Evolutionary conservation across 2,888 invertebrate species (phyloP), one percentile per base, ranked within the genome.

Genomic region (Xylota segnis): DNA sequence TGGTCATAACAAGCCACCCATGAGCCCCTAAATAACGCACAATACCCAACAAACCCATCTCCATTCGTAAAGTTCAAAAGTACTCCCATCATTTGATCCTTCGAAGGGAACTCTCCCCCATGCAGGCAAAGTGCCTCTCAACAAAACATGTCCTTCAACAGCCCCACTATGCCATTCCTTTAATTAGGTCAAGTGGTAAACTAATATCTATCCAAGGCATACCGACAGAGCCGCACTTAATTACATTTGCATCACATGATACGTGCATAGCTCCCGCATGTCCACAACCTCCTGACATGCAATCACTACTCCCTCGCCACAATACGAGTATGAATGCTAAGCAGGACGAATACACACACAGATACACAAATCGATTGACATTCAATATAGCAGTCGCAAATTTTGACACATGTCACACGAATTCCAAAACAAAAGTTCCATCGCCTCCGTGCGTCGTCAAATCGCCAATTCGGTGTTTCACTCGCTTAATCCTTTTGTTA

Each of bases 141-240:
- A 23, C 12, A 50, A 23, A 50, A 23, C 50, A 50, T 12, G 50
- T 23, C 50, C 18, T 50, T 18, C 43, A 40, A 40, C 40, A 40
- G 16, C 18, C 9, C 16, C 45, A 18, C 47, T 23, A n/a, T n/a
- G 10, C 50, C 29, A 6, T 14, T 6, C 54, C 29, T 54, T 27
- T 82, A 86, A 86, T 86, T 86, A 86, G 84, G 84, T 86, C 81
- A 72, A 86, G 84, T 86, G 84, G 75, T 66, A 82, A 82, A 65
- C 70, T 50, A 65, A 71, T 50, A 74, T 45, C 70, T 27, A 71
- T 71, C 14, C 52, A 37, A 29, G 63, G 68, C 61, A 40, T 27
- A 54, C 47, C 66, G 37, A n/a, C 58, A 27, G 23, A 27, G 37
- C 54, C 45, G 16, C 34, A 40, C 54, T 74, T 83, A 83, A 83